A percentile compares a stretch with the other conserved stretches of the same genome.
These are phyloP conservation scores for Galago senegalensis DNA, from an alignment of 2,797 vertebrate genomes.

Conservation along the genomic window DNA sequence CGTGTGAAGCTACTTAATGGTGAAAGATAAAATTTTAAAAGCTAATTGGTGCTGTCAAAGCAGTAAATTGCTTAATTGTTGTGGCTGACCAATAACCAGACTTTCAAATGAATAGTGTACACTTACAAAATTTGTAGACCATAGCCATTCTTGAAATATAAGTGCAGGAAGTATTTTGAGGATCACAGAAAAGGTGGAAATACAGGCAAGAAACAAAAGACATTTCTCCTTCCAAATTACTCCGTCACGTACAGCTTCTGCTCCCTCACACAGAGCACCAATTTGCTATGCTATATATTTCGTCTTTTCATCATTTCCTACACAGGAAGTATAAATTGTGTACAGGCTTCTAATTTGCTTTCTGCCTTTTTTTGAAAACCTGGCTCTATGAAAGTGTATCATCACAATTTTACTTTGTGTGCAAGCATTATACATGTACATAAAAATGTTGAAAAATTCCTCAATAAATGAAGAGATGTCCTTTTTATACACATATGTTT, in stretches of 20 bases:
- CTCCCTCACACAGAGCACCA: not conserved
- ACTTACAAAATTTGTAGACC: not conserved
- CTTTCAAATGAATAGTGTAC: not conserved
- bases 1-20: not conserved
- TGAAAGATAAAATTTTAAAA: not conserved
- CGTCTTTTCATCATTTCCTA: not conserved
- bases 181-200: not conserved
- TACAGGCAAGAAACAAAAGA: not conserved
- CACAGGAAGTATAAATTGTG: not conserved
- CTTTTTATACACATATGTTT: not conserved
- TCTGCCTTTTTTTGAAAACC: not conserved
- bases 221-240: not conserved
- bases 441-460: not conserved
- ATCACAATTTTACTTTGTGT: not conserved
- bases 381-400: not conserved
- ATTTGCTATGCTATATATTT: not conserved
- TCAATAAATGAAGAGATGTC: not conserved
- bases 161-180: not conserved
- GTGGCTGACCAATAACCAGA: not conserved
- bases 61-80: not conserved
- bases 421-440: not conserved
- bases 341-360: not conserved
- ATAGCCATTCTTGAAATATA: not conserved
- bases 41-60: not conserved
- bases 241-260: not conserved